Evolutionary conservation across 2,888 invertebrate species (phyloP).

Genomic region (Pterobdella sp.): DNA sequence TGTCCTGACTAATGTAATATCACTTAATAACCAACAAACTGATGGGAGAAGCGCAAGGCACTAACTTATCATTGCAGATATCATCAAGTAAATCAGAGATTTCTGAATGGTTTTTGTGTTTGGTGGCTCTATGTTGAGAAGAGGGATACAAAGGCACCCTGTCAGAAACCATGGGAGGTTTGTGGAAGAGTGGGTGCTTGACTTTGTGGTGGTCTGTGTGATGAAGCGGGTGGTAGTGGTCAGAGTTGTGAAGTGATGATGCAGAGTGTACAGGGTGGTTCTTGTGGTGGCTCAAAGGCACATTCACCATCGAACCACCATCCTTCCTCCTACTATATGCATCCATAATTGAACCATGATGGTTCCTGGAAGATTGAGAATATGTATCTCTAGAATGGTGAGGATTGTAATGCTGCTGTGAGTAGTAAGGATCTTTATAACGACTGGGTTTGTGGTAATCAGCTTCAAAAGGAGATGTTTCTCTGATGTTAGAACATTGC

Average conservation of each 20-base stretch:
- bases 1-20: too few species aligned
- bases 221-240: too few species aligned
- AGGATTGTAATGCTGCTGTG: neutral
- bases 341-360: neutral
- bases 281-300: neutral
- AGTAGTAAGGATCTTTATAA: too few species aligned
- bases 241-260: neutral
- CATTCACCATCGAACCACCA: conserved; percentile 2
- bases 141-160: neutral
- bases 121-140: neutral
- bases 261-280: conserved; percentile 3
- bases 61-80: neutral
- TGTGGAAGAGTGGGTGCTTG: too few species aligned
- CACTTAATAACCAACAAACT: neutral
- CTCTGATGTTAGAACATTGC: conserved; percentile 1
- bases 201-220: too few species aligned
- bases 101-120: neutral
- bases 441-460: neutral
- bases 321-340: neutral
- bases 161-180: neutral
- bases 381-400: too few species aligned
- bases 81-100: neutral
- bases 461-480: neutral
- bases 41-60: neutral
- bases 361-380: too few species aligned